A percentile compares a stretch with the other conserved stretches of the same genome.
phyloP scores from a whole-genome alignment of 2,888 invertebrate species.

The Pterostichus madidus region DNA sequence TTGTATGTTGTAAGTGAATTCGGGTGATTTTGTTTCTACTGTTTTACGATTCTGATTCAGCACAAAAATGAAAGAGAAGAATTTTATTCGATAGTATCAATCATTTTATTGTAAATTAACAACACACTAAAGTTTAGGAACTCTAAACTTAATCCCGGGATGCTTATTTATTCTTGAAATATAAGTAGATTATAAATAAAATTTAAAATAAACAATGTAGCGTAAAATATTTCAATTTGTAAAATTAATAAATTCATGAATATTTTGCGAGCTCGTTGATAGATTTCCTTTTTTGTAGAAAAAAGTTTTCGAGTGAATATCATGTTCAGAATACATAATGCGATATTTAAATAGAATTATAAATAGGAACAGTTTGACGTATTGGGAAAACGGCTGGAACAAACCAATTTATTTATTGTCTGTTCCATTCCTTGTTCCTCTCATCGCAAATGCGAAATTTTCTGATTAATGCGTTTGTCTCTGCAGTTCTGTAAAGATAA shows the following conservation, averaged over 20 bases:
- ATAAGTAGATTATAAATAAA: too few relatives aligned
- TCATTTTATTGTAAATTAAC: too few relatives aligned
- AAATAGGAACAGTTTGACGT: constrained; percentile 13
- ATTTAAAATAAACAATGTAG: too few relatives aligned
- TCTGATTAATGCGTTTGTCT: constrained; percentile 58
- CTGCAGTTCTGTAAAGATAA: constrained; percentile 53
- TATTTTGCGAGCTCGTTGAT: neutral
- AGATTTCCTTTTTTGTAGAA: neutral
- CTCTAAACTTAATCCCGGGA: too few relatives aligned
- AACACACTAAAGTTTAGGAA: too few relatives aligned
- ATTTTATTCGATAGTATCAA: too few relatives aligned
- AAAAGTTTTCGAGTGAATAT: constrained; percentile 13
- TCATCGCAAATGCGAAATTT: constrained; percentile 17
- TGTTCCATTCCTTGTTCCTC: constrained; percentile 22
- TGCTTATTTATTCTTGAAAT: too few relatives aligned
- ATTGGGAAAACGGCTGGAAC: constrained; percentile 34
- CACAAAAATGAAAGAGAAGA: too few relatives aligned
- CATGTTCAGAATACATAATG: constrained; percentile 32
- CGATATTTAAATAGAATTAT: constrained; percentile 18
- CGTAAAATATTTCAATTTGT: neutral
- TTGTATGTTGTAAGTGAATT: too few relatives aligned
- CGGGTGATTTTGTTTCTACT: too few relatives aligned
- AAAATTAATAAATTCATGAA: constrained; percentile 5
- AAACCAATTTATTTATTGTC: constrained; percentile 53
- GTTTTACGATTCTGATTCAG: too few relatives aligned